Evolutionary conservation across 2,888 invertebrate species (phyloP).

Genomic region (Tipula confusa): DNA sequence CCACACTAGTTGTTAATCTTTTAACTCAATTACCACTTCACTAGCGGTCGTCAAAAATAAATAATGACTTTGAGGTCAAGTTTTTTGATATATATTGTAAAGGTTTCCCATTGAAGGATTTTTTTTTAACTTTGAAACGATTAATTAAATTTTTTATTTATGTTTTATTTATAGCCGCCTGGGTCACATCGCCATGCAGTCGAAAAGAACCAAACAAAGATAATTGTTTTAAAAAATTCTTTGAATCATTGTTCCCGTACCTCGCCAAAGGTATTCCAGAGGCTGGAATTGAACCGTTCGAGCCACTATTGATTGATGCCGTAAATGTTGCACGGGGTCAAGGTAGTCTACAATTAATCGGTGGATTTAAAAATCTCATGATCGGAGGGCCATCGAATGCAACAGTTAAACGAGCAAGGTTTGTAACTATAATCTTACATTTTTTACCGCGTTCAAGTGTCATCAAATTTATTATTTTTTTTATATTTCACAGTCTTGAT

Average conservation of each 20-base stretch:
- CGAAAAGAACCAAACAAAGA: constrained; percentile 53
- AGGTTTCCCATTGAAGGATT: neutral
- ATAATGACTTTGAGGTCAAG: neutral
- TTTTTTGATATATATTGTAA: neutral
- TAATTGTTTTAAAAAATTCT: constrained; percentile 53
- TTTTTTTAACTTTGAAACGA: neutral
- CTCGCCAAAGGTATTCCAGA: constrained; percentile 58
- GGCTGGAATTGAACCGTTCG: constrained; percentile 56
- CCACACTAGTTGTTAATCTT: neutral
- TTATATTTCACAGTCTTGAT: constrained; percentile 49
- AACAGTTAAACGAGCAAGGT: constrained; percentile 48
- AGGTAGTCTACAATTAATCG: constrained; percentile 53
- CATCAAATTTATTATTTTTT: constrained; percentile 27
- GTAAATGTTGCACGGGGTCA: constrained; percentile 55
- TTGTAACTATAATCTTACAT: constrained; percentile 13
- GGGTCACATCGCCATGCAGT: constrained; percentile 52
- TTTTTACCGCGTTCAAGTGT: neutral
- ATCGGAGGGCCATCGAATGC: constrained; percentile 58
- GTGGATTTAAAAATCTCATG: constrained; percentile 55
- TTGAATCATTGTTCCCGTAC: constrained; percentile 55
- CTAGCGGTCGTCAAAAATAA: neutral
- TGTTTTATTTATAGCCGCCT: constrained; percentile 51
- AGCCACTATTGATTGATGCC: constrained; percentile 54
- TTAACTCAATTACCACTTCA: neutral
- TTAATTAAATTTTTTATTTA: constrained; percentile 33